These are phyloP conservation scores for Sycophila texana DNA, from an alignment of 2,888 invertebrate genomes.

Conservation along the genomic window DNA sequence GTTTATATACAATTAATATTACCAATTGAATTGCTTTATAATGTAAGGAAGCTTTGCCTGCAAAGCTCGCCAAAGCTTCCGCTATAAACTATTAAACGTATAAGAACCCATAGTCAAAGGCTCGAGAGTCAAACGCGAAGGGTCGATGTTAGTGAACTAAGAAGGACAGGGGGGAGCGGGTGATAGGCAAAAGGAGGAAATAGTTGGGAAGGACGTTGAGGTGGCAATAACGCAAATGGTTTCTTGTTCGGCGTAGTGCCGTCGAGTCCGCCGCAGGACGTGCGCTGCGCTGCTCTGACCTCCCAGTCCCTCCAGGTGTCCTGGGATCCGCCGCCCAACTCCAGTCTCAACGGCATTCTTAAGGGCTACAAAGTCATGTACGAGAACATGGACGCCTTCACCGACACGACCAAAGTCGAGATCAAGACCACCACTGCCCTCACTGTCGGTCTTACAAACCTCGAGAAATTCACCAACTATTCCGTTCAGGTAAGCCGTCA, in stretches of 20 bases:
- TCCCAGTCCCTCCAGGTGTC: constrained; percentile 90
- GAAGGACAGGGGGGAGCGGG: too few species aligned
- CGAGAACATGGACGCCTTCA: constrained; percentile 72
- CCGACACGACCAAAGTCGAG: constrained; percentile 72
- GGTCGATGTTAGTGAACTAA: too few species aligned
- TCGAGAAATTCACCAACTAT: constrained; percentile 93
- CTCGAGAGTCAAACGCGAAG: too few species aligned
- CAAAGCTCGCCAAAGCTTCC: too few species aligned
- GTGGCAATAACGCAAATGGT: too few species aligned
- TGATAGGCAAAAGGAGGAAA: too few species aligned
- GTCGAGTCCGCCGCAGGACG: constrained; percentile 88
- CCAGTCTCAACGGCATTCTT: constrained; percentile 89
- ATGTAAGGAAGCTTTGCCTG: too few species aligned
- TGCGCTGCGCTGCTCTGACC: constrained; percentile 87
- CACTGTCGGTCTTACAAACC: constrained; percentile 84
- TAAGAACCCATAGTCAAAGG: too few species aligned
- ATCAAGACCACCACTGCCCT: constrained; percentile 83
- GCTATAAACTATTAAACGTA: too few species aligned
- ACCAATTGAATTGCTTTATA: too few species aligned
- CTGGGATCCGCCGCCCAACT: constrained; percentile 89
- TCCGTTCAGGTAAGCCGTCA: constrained; percentile 81
- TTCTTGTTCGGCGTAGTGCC: constrained; percentile 80
- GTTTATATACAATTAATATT: too few species aligned
- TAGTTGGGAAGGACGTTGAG: too few species aligned
- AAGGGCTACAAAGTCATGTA: constrained; percentile 88